phyloP scores from a whole-genome alignment of 2,888 invertebrate genomes.

The Apamea epomidion region DNA sequence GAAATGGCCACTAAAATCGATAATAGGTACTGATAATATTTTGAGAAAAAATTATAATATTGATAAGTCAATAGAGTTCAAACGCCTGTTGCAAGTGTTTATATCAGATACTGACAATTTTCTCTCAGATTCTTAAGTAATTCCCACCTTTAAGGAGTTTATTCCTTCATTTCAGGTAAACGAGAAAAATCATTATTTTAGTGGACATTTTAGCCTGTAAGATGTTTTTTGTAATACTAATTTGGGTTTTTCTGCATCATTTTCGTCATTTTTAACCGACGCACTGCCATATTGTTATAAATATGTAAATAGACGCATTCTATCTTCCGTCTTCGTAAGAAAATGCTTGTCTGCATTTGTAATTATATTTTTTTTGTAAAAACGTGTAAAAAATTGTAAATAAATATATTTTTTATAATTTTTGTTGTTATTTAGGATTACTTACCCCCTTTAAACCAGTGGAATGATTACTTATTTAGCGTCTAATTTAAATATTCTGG shows the following conservation, averaged over 20 bases:
- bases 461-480: background rate
- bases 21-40: background rate
- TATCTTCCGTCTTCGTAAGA: slow-evolving; percentile 51
- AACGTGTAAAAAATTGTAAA: slow-evolving; percentile 72
- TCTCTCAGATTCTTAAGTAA: background rate
- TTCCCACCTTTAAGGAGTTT: background rate
- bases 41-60: background rate
- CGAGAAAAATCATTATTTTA: background rate
- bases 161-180: background rate
- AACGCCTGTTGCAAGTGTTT: background rate
- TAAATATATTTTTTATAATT: slow-evolving; percentile 65
- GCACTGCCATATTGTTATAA: slow-evolving; percentile 60
- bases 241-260: slow-evolving; percentile 31
- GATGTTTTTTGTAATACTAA: slow-evolving; percentile 20
- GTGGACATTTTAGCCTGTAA: background rate
- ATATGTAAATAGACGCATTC: slow-evolving; percentile 62
- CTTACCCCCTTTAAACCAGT: background rate
- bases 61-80: background rate
- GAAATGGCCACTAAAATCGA: slow-evolving; percentile 15
- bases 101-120: background rate
- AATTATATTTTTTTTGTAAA: slow-evolving; percentile 59
- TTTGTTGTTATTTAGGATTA: background rate
- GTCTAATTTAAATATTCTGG: background rate
- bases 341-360: slow-evolving; percentile 62
- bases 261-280: slow-evolving; percentile 17